Evolutionary conservation across 2,113 vertebrate species (phyloP).

Genomic region (Delphinus delphis): DNA sequence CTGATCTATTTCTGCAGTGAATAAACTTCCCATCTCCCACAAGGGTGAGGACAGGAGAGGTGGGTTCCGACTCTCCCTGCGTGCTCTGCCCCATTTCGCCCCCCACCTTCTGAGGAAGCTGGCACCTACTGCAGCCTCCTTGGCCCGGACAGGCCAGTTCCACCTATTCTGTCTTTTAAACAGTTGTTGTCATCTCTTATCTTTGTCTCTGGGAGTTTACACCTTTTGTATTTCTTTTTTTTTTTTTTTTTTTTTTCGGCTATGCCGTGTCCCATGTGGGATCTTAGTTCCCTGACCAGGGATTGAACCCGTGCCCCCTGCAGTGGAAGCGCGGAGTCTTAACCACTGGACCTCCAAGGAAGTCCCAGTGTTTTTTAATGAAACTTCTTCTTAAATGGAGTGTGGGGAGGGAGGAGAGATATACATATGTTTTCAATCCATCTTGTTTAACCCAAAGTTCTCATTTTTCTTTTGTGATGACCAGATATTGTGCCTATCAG

Average conservation of each 20-base stretch:
- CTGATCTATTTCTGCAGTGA: neutral
- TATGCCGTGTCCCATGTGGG: neutral
- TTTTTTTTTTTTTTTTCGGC: neutral
- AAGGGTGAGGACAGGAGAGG: neutral
- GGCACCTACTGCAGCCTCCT: fast-evolving
- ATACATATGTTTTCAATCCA: neutral
- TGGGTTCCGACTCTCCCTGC: neutral
- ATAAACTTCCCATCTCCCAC: neutral
- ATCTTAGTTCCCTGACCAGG: neutral
- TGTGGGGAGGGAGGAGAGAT: neutral
- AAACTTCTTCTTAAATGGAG: neutral
- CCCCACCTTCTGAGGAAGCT: neutral
- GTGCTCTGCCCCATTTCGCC: neutral
- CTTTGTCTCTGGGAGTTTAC: neutral
- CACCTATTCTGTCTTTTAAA: neutral
- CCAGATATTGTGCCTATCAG: neutral
- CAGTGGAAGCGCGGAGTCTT: neutral
- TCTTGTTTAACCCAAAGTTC: neutral
- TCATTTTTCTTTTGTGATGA: neutral
- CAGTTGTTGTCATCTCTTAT: neutral
- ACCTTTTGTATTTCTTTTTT: neutral
- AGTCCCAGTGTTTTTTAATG: neutral
- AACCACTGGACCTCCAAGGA: neutral
- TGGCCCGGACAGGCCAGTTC: fast-evolving
- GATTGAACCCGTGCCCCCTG: neutral